These are phyloP conservation scores for Coelinius sp. DNA, from an alignment of 2,888 invertebrate genomes.

Conservation along the genomic window DNA sequence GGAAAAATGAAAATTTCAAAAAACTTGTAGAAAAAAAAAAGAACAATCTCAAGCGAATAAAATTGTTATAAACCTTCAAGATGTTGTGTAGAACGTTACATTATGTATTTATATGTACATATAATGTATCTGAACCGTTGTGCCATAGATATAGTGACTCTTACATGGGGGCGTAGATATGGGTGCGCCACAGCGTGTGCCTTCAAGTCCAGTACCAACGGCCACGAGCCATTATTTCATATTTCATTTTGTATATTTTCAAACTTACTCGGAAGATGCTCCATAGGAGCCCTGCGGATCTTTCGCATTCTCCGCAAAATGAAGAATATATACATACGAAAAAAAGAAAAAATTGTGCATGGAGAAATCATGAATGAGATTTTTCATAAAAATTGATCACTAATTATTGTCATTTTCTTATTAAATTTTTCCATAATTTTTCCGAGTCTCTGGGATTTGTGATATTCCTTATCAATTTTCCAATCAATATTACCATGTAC, in stretches of 20 bases:
- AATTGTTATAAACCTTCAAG: slow-evolving; percentile 15
- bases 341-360: slow-evolving; percentile 34
- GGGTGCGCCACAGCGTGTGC: slow-evolving; percentile 67
- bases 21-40: neutral
- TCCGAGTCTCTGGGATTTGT: too few relatives aligned
- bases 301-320: slow-evolving; percentile 5
- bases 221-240: slow-evolving; percentile 71
- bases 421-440: slow-evolving; percentile 10
- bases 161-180: slow-evolving; percentile 70
- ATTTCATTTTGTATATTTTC: slow-evolving; percentile 69
- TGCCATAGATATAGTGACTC: slow-evolving; percentile 48
- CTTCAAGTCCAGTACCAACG: slow-evolving; percentile 62
- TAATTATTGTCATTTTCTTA: slow-evolving; percentile 21
- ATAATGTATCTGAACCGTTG: slow-evolving; percentile 46
- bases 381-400: slow-evolving; percentile 15
- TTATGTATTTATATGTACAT: slow-evolving; percentile 29
- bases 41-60: neutral
- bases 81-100: slow-evolving; percentile 11
- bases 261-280: slow-evolving; percentile 60
- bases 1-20: neutral
- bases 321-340: slow-evolving; percentile 16
- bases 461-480: slow-evolving; percentile 15
- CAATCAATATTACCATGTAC: neutral
- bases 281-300: slow-evolving; percentile 55
- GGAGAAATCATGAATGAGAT: slow-evolving; percentile 36